Conservation (phyloP, 2,888 invertebrate species). For the Cactoblastis cactorum region DNA sequence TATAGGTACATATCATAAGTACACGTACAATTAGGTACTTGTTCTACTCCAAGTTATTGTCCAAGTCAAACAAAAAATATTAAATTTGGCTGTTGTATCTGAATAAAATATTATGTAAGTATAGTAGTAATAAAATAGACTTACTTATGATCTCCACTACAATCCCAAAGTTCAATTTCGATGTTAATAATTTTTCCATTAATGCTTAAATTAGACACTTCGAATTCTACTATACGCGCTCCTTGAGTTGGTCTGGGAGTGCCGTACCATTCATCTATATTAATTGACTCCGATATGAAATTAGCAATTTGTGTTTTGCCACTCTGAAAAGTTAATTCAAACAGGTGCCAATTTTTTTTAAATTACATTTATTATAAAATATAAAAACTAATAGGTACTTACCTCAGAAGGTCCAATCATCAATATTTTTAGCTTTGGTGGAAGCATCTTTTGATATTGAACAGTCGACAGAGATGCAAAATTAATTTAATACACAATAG, state of each 20-base stretch:
- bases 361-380: background rate
- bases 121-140: background rate
- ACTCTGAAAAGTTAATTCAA: slow-evolving; percentile 75
- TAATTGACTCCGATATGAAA: slow-evolving; percentile 82
- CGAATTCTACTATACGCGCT: slow-evolving; percentile 88
- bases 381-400: slow-evolving; percentile 27
- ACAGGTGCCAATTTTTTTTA: background rate
- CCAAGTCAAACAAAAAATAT: slow-evolving; percentile 5
- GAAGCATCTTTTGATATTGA: slow-evolving; percentile 43
- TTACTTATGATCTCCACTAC: slow-evolving; percentile 87
- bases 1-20: no score
- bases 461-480: background rate
- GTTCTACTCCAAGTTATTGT: no score
- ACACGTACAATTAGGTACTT: no score
- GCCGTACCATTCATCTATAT: slow-evolving; percentile 78
- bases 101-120: no score
- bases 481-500: background rate
- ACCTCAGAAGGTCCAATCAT: slow-evolving; percentile 79
- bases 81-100: no score
- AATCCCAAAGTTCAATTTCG: slow-evolving; percentile 90
- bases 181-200: slow-evolving; percentile 78
- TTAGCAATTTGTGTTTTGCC: slow-evolving; percentile 86
- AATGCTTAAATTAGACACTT: slow-evolving; percentile 79
- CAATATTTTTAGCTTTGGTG: slow-evolving; percentile 75
- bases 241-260: slow-evolving; percentile 85